Percentiles rank a stretch among this genome's conserved stretches.
Conservation (phyloP, 2,888 invertebrate species). For the Ornithoptera priamus region DNA sequence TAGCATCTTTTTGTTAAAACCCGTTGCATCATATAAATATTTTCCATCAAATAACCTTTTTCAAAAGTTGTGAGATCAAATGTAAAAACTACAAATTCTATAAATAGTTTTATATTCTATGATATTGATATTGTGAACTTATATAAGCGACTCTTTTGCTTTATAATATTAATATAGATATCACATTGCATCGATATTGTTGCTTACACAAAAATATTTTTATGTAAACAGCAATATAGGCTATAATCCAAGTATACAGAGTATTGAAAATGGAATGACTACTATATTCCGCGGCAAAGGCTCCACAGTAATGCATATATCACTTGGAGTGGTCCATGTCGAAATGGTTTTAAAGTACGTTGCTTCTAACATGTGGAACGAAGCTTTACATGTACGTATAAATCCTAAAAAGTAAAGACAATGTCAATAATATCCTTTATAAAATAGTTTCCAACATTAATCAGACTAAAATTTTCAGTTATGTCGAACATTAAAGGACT, state of each 20-base stretch:
- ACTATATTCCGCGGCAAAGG: constrained; percentile 94
- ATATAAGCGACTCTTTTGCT: background rate
- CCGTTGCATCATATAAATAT: too few relatives aligned
- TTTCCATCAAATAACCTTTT: background rate
- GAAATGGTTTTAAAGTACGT: constrained; percentile 80
- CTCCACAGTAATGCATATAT: constrained; percentile 84
- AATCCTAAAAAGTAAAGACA: background rate
- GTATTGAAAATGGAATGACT: constrained; percentile 91
- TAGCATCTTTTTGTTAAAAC: too few relatives aligned
- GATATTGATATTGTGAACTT: too few relatives aligned
- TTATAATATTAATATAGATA: background rate
- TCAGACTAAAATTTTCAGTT: constrained; percentile 49
- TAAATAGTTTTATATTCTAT: too few relatives aligned
- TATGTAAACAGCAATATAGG: constrained; percentile 87
- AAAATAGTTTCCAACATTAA: background rate
- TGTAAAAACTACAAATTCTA: too few relatives aligned
- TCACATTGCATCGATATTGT: background rate
- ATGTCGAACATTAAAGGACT: constrained; percentile 74
- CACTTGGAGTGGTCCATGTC: constrained; percentile 84
- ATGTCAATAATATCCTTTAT: background rate
- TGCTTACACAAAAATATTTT: background rate
- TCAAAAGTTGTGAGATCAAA: background rate
- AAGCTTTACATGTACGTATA: constrained; percentile 85
- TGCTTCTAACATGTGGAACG: constrained; percentile 89
- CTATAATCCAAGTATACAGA: constrained; percentile 89